Percentiles rank a stretch among this genome's conserved stretches.
These are phyloP conservation scores for Chionoecetes opilio DNA, from an alignment of 1,140 invertebrate species.

Conservation along the genomic window DNA sequence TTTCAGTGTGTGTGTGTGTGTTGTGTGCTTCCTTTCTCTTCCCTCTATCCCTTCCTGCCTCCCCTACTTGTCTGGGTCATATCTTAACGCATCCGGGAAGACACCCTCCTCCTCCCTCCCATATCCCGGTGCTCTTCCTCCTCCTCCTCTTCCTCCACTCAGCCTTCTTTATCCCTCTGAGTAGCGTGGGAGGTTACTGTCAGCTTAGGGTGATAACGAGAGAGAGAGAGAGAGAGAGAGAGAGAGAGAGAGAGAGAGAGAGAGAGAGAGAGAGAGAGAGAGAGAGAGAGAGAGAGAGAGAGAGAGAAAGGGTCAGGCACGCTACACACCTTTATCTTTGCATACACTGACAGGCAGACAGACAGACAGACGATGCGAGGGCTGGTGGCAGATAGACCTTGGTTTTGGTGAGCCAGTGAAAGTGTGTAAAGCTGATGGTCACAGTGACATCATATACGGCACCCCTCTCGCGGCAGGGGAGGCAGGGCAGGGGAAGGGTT, in stretches of 20 bases:
- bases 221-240: neutral
- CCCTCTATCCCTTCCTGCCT: neutral
- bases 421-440: neutral
- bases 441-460: neutral
- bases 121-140: neutral
- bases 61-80: neutral
- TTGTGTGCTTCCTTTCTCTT: conserved; percentile 50
- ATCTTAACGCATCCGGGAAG: neutral
- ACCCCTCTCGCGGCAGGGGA: neutral
- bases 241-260: conserved; percentile 42
- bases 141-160: neutral
- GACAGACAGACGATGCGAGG: neutral
- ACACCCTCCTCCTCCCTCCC: neutral
- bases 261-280: neutral
- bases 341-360: neutral
- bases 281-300: conserved; percentile 24
- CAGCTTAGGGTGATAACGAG: neutral
- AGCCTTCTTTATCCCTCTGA: neutral
- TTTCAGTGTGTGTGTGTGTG: conserved; percentile 42
- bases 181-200: conserved; percentile 2
- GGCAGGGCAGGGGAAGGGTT: neutral
- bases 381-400: neutral
- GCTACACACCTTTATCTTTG: neutral
- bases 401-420: neutral
- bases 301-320: neutral